Evolutionary conservation across 2,888 invertebrate genomes (phyloP).

Genomic region (Drosophila nr. perissopoda): DNA sequence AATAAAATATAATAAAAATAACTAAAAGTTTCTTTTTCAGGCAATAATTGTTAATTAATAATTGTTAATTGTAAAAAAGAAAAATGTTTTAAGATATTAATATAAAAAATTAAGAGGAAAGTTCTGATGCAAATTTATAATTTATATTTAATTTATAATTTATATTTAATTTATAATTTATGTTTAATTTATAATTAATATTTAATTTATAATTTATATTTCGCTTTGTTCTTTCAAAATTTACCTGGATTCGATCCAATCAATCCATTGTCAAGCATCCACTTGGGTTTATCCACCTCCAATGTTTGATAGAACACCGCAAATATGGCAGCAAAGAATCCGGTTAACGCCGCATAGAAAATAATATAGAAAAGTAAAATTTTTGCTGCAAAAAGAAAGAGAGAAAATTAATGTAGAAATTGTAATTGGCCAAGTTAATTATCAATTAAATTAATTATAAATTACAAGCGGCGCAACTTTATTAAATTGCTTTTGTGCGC

Average conservation of each 20-base stretch:
- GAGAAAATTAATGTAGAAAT: conserved; percentile 1
- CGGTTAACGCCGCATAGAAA: conserved; percentile 96
- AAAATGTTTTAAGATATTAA: background rate
- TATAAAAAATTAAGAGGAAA: background rate
- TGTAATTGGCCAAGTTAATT: background rate
- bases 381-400: conserved; percentile 90
- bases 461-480: background rate
- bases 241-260: conserved; percentile 98
- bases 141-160: too few species aligned
- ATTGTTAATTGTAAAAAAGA: background rate
- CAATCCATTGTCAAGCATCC: conserved; percentile 93
- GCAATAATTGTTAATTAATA: background rate
- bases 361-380: conserved; percentile 98
- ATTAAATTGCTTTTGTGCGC: conserved; percentile 1
- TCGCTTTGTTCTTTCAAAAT: too few species aligned
- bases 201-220: too few species aligned
- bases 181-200: too few species aligned
- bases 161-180: too few species aligned
- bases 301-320: conserved; percentile 97
- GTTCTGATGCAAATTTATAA: background rate
- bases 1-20: too few species aligned
- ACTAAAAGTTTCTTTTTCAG: too few species aligned
- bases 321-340: conserved; percentile 97
- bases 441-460: background rate
- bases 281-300: conserved; percentile 93